Evolutionary conservation across 1,140 invertebrate species (phyloP), one percentile per base, ranked within the genome.

Genomic region (Tetragnatha versicolor): DNA sequence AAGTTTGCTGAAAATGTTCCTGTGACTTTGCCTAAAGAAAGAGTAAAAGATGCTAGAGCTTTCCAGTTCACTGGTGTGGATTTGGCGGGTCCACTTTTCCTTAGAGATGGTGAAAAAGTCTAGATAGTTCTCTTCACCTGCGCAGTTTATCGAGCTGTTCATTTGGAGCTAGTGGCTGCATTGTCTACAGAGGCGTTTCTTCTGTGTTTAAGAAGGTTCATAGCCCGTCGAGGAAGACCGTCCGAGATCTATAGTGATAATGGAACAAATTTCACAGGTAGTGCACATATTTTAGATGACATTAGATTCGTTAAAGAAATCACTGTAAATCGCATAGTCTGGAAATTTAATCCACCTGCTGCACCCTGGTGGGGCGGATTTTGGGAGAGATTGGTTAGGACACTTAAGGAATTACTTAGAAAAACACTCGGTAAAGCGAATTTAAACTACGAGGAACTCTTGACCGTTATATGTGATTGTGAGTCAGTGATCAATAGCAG

Each of bases 331-430:
- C 17, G 17, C 17, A 51, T 51, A 14, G 22, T 20, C 22, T 51
- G 47, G 47, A 51, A 51, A 51, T 51, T 51, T 51, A 51, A n/a
- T 51, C 47, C 47, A 51, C 47, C 5, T n/a, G 7, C n/a, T n/a
- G n/a, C n/a, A n/a, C n/a, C n/a, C n/a, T n/a, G n/a, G n/a, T n/a
- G n/a, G n/a, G n/a, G n/a, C n/a, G n/a, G n/a, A n/a, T n/a, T n/a
- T n/a, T n/a, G n/a, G n/a, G n/a, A n/a, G n/a, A n/a, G n/a, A n/a
- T 31, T 88, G 27, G 82, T 88, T 7, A 79, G 81, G 20, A 17
- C 81, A 7, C 70, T 75, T 39, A 83, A 84, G 79, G 45, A 78
- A 22, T 60, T 84, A 0, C 29, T 86, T 7, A 47, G 84, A 7
- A 86, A 87, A 73, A 45, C 78, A 9, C n/a, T 55, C 17, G 39